Conservation (phyloP, 2,888 invertebrate genomes). For the Pseudococcus jackbeardsleyi region DNA sequence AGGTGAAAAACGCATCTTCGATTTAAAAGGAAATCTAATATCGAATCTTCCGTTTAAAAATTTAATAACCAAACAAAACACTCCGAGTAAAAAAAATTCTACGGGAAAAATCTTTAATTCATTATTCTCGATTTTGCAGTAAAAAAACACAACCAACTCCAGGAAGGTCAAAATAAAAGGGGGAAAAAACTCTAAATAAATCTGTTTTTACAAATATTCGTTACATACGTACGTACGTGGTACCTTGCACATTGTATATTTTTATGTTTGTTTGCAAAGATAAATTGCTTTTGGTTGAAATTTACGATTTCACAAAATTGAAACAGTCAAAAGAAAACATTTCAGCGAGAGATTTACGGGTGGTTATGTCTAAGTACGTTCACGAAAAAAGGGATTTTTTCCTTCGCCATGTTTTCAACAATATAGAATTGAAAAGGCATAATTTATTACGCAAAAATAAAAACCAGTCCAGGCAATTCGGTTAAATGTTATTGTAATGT, state of each 20-base stretch:
- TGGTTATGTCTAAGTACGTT: slow-evolving; percentile 51
- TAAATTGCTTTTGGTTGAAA: slow-evolving; percentile 60
- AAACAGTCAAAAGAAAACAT: slow-evolving; percentile 63
- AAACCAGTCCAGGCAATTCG: slow-evolving; percentile 50
- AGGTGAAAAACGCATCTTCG: background rate
- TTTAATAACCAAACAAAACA: slow-evolving; percentile 30
- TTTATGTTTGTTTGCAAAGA: slow-evolving; percentile 55
- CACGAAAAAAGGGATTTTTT: slow-evolving; percentile 33
- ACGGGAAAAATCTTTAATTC: slow-evolving; percentile 40
- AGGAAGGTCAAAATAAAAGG: slow-evolving; percentile 20
- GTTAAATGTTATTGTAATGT: slow-evolving; percentile 50
- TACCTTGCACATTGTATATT: slow-evolving; percentile 51
- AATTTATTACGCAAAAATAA: slow-evolving; percentile 60
- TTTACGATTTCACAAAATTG: slow-evolving; percentile 63
- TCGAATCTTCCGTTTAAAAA: slow-evolving; percentile 15
- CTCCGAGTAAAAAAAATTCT: background rate
- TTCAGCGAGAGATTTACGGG: slow-evolving; percentile 62
- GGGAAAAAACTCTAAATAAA: slow-evolving; percentile 46
- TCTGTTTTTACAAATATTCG: slow-evolving; percentile 55
- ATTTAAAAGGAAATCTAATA: slow-evolving; percentile 5
- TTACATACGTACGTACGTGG: background rate
- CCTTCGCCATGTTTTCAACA: slow-evolving; percentile 28
- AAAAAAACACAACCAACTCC: background rate
- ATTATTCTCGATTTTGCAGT: background rate
- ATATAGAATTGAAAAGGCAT: slow-evolving; percentile 61